A percentile compares a stretch with the other conserved stretches of the same genome.
Conservation (phyloP, 2,797 vertebrate species). For the Leptodactylus fallax region DNA sequence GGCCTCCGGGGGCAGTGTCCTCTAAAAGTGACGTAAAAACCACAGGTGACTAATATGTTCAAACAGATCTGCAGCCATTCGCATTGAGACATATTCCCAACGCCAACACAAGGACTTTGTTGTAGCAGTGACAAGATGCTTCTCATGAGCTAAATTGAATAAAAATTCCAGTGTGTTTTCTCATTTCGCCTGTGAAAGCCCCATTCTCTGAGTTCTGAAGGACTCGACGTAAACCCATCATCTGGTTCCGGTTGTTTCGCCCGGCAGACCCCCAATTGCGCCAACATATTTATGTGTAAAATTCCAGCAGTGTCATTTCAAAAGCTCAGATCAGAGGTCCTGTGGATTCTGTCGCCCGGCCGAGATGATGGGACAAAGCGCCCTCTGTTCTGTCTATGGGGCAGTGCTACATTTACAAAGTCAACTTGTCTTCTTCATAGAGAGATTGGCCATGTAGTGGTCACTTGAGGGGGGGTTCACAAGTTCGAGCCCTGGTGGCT, state of each 20-base stretch:
- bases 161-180: constrained; percentile 30
- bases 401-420: not conserved
- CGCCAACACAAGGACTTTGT: constrained; percentile 26
- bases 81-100: too few relatives aligned
- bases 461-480: not conserved
- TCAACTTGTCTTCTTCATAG: not conserved
- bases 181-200: constrained; percentile 8
- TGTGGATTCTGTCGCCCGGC: not conserved
- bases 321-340: not conserved
- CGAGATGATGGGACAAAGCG: constrained; percentile 1
- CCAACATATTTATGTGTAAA: constrained; percentile 25
- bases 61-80: too few relatives aligned
- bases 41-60: too few relatives aligned
- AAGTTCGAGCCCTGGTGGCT: not conserved
- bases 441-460: not conserved
- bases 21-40: too few relatives aligned
- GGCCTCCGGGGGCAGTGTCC: too few relatives aligned
- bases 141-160: constrained; percentile 31
- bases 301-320: constrained; percentile 22
- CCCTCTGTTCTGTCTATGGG: not conserved
- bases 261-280: not conserved
- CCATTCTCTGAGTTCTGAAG: constrained; percentile 16
- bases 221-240: not conserved
- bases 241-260: not conserved
- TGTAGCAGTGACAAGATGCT: constrained; percentile 10